Conservation (phyloP, 2,113 vertebrate species). For the Microcebus griseorufus region DNA sequence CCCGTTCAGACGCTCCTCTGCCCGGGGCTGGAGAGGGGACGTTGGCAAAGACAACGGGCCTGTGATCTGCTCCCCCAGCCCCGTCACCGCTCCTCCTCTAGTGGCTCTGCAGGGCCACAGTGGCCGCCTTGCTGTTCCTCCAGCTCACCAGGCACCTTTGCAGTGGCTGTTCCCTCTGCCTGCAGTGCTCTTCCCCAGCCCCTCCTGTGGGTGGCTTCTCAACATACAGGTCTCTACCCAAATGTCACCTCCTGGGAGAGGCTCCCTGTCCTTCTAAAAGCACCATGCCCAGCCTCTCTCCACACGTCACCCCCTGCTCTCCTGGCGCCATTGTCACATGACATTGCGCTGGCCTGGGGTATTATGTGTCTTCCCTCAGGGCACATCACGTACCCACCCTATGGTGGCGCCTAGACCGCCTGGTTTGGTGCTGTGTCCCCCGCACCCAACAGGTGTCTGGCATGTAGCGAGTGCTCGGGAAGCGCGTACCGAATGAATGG, state of each 20-base stretch:
- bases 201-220: neutral
- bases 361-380: neutral
- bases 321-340: neutral
- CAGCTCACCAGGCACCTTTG: neutral
- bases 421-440: accelerated
- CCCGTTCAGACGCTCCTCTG: neutral
- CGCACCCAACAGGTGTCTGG: neutral
- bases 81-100: accelerated
- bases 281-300: accelerated
- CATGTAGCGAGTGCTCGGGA: accelerated
- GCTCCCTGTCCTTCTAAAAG: neutral
- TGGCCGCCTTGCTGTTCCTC: neutral
- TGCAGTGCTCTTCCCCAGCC: neutral
- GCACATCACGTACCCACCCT: accelerated
- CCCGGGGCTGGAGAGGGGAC: neutral
- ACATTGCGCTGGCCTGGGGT: neutral
- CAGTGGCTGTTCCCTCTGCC: accelerated
- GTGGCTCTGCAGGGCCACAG: accelerated
- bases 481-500: too few species aligned
- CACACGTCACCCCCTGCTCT: accelerated
- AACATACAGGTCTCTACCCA: neutral
- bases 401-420: accelerated
- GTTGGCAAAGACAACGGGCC: neutral
- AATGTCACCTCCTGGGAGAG: neutral
- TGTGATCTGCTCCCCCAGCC: accelerated